Conservation (phyloP, 2,888 invertebrate species). For the Heteropelma amictum region DNA sequence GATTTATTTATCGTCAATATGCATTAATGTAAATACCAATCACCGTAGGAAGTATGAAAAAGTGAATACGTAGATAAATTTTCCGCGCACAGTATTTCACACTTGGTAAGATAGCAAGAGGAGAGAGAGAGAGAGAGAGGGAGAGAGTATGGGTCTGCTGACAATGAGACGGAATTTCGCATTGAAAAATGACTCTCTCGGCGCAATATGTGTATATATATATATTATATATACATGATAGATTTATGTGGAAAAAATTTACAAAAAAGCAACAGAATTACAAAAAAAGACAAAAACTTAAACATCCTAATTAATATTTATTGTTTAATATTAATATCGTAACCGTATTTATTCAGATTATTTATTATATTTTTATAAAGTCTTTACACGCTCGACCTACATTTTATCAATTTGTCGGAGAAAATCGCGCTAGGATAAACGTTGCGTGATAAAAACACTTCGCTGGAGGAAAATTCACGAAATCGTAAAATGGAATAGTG, state of each 20-base stretch:
- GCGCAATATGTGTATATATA: not conserved
- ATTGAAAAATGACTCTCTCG: constrained; percentile 3
- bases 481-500: constrained; percentile 25
- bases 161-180: not conserved
- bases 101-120: not conserved
- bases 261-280: constrained; percentile 9
- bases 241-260: not conserved
- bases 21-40: constrained; percentile 25
- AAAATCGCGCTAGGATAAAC: constrained; percentile 18
- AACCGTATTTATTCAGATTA: constrained; percentile 77
- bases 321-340: constrained; percentile 73
- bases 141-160: constrained; percentile 10
- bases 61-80: not conserved
- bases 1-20: constrained; percentile 39
- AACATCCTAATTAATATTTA: constrained; percentile 73
- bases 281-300: constrained; percentile 48
- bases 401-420: constrained; percentile 30
- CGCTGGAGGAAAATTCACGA: constrained; percentile 6
- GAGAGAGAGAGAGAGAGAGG: constrained; percentile 1
- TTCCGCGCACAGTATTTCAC: constrained; percentile 48
- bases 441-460: constrained; percentile 14
- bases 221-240: not conserved
- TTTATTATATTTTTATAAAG: constrained; percentile 77
- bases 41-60: constrained; percentile 1
- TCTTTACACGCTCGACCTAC: constrained; percentile 71